Percentiles rank a stretch among this genome's conserved stretches.
These are phyloP conservation scores for Brotula barbata DNA, from an alignment of 2,797 vertebrate genomes.

Conservation along the genomic window DNA sequence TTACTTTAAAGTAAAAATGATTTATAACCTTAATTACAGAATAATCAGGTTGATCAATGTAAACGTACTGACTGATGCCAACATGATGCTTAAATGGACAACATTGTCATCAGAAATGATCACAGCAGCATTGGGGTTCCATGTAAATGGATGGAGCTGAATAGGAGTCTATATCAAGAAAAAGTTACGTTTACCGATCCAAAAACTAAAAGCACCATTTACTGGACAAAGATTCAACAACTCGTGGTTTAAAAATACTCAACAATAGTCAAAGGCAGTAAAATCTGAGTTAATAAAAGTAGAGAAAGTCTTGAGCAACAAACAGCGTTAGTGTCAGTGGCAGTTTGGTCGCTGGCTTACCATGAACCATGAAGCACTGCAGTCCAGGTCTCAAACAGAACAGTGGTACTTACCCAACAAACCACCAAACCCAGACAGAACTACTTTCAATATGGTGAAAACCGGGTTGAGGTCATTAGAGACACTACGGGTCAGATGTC, in stretches of 20 bases:
- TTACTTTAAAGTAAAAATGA: too few relatives aligned
- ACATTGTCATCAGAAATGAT: slow-evolving; percentile 16
- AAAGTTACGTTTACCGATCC: slow-evolving; percentile 33
- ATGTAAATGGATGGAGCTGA: slow-evolving; percentile 10
- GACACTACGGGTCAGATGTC: slow-evolving; percentile 49
- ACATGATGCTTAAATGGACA: slow-evolving; percentile 16
- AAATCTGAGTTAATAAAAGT: slow-evolving; percentile 42
- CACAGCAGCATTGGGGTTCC: slow-evolving; percentile 49
- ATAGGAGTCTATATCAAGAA: slow-evolving; percentile 13
- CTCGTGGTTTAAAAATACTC: neutral
- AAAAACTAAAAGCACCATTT: slow-evolving; percentile 1
- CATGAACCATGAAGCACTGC: slow-evolving; percentile 58
- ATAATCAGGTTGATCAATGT: too few relatives aligned
- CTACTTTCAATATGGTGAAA: slow-evolving; percentile 48
- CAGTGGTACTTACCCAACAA: slow-evolving; percentile 58
- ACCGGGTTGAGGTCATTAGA: slow-evolving; percentile 42
- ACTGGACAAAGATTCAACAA: slow-evolving; percentile 12
- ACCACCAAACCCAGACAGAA: slow-evolving; percentile 32
- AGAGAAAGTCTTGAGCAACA: slow-evolving; percentile 55
- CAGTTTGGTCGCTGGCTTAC: slow-evolving; percentile 58
- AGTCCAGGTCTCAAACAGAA: slow-evolving; percentile 59
- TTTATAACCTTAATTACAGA: too few relatives aligned
- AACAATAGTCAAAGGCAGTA: slow-evolving; percentile 46
- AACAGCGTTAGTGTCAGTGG: slow-evolving; percentile 62
- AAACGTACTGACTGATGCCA: slow-evolving; percentile 13